Base-by-base conservation (phyloP, 1,140 invertebrate genomes). In the Eupeodes corollae region DNA sequence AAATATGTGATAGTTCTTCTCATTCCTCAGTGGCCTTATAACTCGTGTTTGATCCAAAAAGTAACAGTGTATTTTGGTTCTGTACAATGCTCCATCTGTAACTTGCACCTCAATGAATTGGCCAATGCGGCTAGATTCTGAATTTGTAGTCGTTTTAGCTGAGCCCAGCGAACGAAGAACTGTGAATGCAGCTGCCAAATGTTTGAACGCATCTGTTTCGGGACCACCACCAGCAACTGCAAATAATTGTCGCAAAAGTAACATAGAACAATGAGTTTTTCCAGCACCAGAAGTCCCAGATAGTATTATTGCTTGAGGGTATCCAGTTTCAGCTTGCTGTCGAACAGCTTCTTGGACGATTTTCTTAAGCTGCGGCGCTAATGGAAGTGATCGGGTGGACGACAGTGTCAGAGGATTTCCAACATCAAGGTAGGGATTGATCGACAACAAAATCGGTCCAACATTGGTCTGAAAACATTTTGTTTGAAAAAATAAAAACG, bases 1-100 rank as follows among this genome's bases (percentile, higher is more conserved):
- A 73, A 97, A 97, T 62, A 96, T 94, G 63, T 96, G 91, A 66
- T 94, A 97, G 72, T 95, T 96, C 59, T 92, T 91, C 70, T 95
- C 91, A 58, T 86, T 83, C 9, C 82, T 74, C 51, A 89, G 72
- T 6, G 88, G 88, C 26, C 80, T 75, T 48, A 93, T 91, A 13
- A 95, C 90, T 44, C 92, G 78, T 26, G 88, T 92, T 71, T 95
- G 88, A 63, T 96, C 91, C 46, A 68, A 47, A 71, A 94, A 94
- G 63, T 94, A 94, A 68, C 90, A 94, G 65, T 95, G 91, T 54
- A 95, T 94, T 76, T 94, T 95, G 5, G 91, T 94, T 60, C 91
- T 79, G 68, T 95, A 94, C 21, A 96, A 72, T 11, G 90, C 90
- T 46, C 91, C 89, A 68, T 94, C 90, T n/a, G 91, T 94, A 42